Evolutionary conservation across 2,888 invertebrate species (phyloP).

Genomic region (Plemyria rubiginata): DNA sequence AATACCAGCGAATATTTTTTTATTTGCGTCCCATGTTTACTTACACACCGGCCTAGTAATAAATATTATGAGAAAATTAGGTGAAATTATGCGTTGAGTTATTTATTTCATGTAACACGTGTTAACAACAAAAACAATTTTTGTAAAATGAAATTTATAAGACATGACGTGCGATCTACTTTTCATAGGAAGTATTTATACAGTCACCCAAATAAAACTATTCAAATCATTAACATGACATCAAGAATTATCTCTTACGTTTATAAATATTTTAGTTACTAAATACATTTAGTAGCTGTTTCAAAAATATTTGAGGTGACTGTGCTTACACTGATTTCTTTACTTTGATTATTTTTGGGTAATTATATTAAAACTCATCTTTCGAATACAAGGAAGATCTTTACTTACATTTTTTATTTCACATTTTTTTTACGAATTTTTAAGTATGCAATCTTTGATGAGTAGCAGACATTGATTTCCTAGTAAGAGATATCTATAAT

Average conservation of each 20-base stretch:
- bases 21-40: constrained; percentile 6
- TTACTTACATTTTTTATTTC: constrained; percentile 1
- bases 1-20: neutral
- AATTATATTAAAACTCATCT: no score
- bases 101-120: neutral
- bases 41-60: constrained; percentile 3
- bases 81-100: constrained; percentile 2
- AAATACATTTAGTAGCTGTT: neutral
- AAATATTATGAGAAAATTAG: constrained; percentile 4
- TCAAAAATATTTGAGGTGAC: neutral
- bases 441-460: neutral
- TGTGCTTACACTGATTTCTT: neutral
- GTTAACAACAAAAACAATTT: constrained; percentile 1
- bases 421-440: constrained; percentile 7
- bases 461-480: constrained; percentile 4
- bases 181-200: constrained; percentile 14
- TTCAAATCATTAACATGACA: neutral
- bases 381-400: no score
- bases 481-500: neutral
- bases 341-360: constrained; percentile 5
- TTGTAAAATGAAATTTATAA: constrained; percentile 13
- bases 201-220: neutral
- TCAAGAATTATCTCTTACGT: neutral
- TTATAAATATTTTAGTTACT: neutral
- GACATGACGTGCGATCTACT: constrained; percentile 21